phyloP scores from a whole-genome alignment of 2,113 vertebrate species.

The Ptychochromis oligacanthus region DNA sequence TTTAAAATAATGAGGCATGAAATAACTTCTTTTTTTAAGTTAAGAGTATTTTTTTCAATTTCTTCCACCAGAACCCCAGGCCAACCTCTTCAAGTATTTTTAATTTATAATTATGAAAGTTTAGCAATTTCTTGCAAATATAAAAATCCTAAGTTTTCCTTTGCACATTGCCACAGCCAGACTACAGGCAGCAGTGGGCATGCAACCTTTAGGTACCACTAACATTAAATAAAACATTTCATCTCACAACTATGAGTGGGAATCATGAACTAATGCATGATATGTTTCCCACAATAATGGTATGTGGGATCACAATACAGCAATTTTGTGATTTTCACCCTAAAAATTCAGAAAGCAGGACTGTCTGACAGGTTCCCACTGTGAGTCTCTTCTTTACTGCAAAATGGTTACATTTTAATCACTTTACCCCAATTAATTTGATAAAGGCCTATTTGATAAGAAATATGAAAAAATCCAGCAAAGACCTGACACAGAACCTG shows the following conservation, averaged over 20 bases:
- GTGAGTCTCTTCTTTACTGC: no score
- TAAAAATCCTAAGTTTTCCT: not conserved
- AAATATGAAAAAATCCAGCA: not conserved
- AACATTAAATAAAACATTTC: not conserved
- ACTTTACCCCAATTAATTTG: not conserved
- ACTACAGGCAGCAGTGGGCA: not conserved
- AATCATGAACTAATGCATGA: no score
- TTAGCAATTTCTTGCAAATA: not conserved
- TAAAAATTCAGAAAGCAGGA: not conserved
- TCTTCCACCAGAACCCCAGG: not conserved
- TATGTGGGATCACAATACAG: no score
- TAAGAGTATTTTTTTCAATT: not conserved
- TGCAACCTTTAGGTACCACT: not conserved
- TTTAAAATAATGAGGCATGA: conserved; percentile 21
- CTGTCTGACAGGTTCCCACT: no score
- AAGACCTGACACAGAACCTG: not conserved
- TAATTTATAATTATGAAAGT: not conserved
- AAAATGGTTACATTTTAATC: not conserved
- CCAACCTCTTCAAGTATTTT: not conserved
- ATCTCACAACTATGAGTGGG: no score
- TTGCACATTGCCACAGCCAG: not conserved
- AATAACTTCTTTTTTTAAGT: not conserved
- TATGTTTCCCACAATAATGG: no score
- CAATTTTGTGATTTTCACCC: no score
- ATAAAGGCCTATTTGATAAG: no score